Evolutionary conservation across 2,113 vertebrate species (phyloP), one percentile per base, ranked within the genome.

Genomic region (Chionomys nivalis): DNA sequence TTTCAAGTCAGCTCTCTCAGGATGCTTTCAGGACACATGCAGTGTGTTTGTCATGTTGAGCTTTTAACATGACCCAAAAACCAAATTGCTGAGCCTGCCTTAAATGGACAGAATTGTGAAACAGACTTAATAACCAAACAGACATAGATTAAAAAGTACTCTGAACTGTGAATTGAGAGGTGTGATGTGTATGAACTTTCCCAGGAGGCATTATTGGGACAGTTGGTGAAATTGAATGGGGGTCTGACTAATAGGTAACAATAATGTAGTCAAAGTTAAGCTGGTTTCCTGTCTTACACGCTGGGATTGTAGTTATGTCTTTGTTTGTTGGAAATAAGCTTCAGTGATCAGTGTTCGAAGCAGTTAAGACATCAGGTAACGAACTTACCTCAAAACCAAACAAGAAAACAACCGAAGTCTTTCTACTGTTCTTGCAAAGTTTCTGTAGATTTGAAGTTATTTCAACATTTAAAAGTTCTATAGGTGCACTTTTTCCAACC

Each of bases 1-100:
- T 95, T 90, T 89, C 61, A 73, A 96, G 77, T 85, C 72, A 83
- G 39, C 89, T 85, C 93, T 78, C 49, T 78, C 16, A 65, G 92
- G 63, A 82, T 9, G 39, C 28, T 8, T 66, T 42, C 3, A 92
- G 55, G 36, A n/a, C 16, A 75, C 24, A 36, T 13, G 13, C 5
- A 31, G 11, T 94, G 12, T 95, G 39, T 66, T 31, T 0, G 31
- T 86, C 42, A 85, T 21, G 10, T 4, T 28, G 49, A 9, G 63
- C 26, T 92, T 90, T 89, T 85, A 49, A 72, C 76, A 90, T 65
- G 66, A 83, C 61, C 68, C 91, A n/a, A 93, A 73, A 75, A 70
- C 24, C 61, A 11, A 55, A 52, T 16, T 16, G 21, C 7, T 5
- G 24, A 72, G 33, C 23, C 23, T 26, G 44, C 28, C 44, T 93